phyloP scores from a whole-genome alignment of 2,888 invertebrate species.

The Drosophila neutralis region DNA sequence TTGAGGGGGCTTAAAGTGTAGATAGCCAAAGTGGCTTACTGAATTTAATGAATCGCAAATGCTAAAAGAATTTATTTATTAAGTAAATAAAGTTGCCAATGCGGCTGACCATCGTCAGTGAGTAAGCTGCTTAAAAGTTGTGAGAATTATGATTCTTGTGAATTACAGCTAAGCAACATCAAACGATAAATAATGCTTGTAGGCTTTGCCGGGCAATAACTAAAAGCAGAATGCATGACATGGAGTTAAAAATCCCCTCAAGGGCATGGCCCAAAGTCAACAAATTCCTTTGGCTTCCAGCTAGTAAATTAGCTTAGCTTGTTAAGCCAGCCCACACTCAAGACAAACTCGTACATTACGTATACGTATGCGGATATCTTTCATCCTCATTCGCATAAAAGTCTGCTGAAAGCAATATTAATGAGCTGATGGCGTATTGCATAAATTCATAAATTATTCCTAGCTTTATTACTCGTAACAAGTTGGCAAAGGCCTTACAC shows the following conservation, averaged over 20 bases:
- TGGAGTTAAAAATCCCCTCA: constrained; percentile 1
- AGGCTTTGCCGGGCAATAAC: constrained; percentile 39
- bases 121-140: constrained; percentile 52
- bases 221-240: constrained; percentile 12
- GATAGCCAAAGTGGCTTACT: constrained; percentile 27
- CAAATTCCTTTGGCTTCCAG: constrained; percentile 34
- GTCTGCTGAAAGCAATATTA: constrained; percentile 47
- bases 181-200: constrained; percentile 37
- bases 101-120: constrained; percentile 25
- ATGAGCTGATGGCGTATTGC: constrained; percentile 45
- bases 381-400: constrained; percentile 5
- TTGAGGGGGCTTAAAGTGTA: constrained; percentile 32
- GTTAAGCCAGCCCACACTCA: constrained; percentile 1
- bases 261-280: constrained; percentile 21
- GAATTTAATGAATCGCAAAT: constrained; percentile 42
- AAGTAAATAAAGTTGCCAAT: constrained; percentile 40
- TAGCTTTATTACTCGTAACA: constrained; percentile 21
- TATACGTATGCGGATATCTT: constrained; percentile 23
- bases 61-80: constrained; percentile 48
- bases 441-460: constrained; percentile 66
- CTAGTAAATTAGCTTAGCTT: constrained; percentile 34
- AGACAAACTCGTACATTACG: background rate
- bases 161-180: constrained; percentile 44
- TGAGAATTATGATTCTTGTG: constrained; percentile 8
- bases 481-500: constrained; percentile 20